These are phyloP conservation scores for Cydia amplana DNA, from an alignment of 1,140 invertebrate genomes.

Conservation along the genomic window DNA sequence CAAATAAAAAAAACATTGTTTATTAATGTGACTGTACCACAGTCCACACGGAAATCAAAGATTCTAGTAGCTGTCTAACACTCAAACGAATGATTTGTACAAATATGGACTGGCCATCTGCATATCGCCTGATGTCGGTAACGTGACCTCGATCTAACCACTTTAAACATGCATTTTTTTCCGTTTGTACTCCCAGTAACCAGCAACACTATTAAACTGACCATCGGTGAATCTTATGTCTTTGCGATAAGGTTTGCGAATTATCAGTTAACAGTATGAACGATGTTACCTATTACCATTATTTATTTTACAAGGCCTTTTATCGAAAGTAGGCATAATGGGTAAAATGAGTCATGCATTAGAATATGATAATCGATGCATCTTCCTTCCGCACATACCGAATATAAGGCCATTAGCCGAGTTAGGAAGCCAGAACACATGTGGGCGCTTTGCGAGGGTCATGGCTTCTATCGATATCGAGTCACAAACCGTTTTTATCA, in stretches of 20 bases:
- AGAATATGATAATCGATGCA: not conserved
- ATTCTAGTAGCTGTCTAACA: not conserved
- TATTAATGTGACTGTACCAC: not conserved
- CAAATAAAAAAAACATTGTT: no score
- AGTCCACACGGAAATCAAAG: not conserved
- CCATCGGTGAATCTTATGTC: no score
- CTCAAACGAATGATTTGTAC: not conserved
- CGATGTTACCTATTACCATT: not conserved
- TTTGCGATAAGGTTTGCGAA: no score
- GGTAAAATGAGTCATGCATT: not conserved
- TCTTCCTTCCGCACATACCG: constrained; percentile 23
- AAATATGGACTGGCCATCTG: not conserved
- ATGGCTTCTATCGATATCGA: not conserved
- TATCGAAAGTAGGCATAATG: not conserved
- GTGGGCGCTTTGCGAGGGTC: constrained; percentile 26
- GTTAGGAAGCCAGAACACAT: not conserved
- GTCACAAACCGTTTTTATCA: not conserved
- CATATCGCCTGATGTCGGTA: not conserved
- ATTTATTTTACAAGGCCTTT: constrained; percentile 3
- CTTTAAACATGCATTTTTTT: not conserved
- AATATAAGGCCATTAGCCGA: constrained; percentile 26
- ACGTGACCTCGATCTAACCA: not conserved
- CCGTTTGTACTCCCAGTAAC: no score
- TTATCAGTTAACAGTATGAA: no score
- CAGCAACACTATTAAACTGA: no score